phyloP scores from a whole-genome alignment of 2,888 invertebrate genomes.

The Drosophila diplacantha region DNA sequence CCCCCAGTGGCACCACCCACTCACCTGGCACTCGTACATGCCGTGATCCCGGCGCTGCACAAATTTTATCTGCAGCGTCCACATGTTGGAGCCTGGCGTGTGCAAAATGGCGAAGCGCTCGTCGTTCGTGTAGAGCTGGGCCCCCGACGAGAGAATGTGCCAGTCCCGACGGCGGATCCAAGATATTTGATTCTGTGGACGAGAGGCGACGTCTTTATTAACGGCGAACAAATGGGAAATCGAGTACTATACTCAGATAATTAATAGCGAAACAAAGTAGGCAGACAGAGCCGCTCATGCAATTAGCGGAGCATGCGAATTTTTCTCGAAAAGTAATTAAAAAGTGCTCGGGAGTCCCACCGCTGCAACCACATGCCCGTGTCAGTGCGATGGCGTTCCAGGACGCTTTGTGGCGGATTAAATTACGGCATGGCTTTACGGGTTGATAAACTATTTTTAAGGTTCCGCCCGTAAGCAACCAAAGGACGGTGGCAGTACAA shows the following conservation, averaged over 20 bases:
- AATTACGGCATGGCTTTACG: conserved; percentile 32
- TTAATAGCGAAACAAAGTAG: conserved; percentile 43
- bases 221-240: conserved; percentile 28
- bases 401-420: conserved; percentile 21
- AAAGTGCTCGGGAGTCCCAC: conserved; percentile 31
- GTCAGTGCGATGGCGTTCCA: conserved; percentile 5
- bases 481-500: background rate
- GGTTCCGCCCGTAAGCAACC: background rate
- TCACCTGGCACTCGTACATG: conserved; percentile 95
- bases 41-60: conserved; percentile 95
- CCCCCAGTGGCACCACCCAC: conserved; percentile 31
- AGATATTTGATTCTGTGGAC: conserved; percentile 85
- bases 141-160: conserved; percentile 94
- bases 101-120: conserved; percentile 90
- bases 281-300: conserved; percentile 37
- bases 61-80: conserved; percentile 96
- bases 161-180: conserved; percentile 95
- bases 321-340: conserved; percentile 30
- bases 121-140: conserved; percentile 94
- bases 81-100: conserved; percentile 93
- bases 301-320: conserved; percentile 51
- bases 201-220: conserved; percentile 34
- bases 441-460: conserved; percentile 33
- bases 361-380: conserved; percentile 5
- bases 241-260: conserved; percentile 26